Evolutionary conservation across 2,113 vertebrate species (phyloP), one percentile per base, ranked within the genome.

Genomic region (Apeltes quadracus): DNA sequence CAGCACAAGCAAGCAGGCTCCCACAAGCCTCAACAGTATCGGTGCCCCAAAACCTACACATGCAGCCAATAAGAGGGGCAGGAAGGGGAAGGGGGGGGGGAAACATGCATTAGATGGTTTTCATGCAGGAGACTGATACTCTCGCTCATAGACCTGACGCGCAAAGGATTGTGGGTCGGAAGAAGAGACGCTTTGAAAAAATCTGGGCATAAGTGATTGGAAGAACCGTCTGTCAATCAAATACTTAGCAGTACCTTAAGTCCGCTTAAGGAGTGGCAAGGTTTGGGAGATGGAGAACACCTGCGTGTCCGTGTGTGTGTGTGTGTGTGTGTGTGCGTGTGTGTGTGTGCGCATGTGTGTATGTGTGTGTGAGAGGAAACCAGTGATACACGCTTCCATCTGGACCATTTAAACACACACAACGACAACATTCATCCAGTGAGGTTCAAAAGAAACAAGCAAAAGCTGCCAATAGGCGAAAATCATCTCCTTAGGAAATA

Each of bases 1-100:
- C 64, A 90, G 67, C 84, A 76, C 39, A 25, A 14, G 44, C 59
- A 83, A 67, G 20, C 82, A 87, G 73, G 90, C 80, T 79, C 70
- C 76, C 69, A 86, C 88, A 91, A 75, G 85, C 82, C 75, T 63
- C 10, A 46, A 67, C 62, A 70, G 73, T 36, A 46, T 9, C 32
- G 32, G 32, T 4, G 32, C 32, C 32, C 32, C 32, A 34, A 70
- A 34, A 34, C 67, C 10, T 41, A 67, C 62, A 70, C 46, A 61
- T 68, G 73, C 32, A 46, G 5, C 44, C 23, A 32, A 20, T 44
- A 62, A 41, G 23, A 38, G 13, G 39, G 16, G 51, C 20, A 22
- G 27, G 27, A 20, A 14, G 13, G 50, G 12, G 22, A 16, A 25
- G 11, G 4, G 11, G 46, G 11, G 50, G n/a, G 22, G 25, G 53